Base-by-base conservation (phyloP, 2,888 invertebrate species). In the Leptogaster cylindrica region DNA sequence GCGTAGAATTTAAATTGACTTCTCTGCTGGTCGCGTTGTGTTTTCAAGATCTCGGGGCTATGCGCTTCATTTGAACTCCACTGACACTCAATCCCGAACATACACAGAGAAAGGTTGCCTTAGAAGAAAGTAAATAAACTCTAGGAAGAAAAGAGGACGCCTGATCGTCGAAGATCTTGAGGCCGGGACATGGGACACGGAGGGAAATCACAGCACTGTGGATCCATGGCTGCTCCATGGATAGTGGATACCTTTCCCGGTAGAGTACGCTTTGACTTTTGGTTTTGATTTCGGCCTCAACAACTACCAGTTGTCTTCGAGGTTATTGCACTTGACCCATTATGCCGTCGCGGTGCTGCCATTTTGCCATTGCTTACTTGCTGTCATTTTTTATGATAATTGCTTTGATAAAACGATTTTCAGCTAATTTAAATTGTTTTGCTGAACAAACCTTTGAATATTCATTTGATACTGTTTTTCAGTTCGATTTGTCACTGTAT, bases 1-100 rank as follows among this genome's bases (percentile, higher is more conserved):
- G 52, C 33, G 52, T 52, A 52, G 52, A 52, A 52, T 52, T 52
- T 31, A 52, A 52, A 52, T 52, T 52, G 51, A 31, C 23, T 14
- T 52, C 16, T 52, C 23, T 8, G 46, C 46, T n/a, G 18, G 23
- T 6, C n/a, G 23, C 12, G 23, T 25, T 16, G 8, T 25, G n/a
- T 25, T 10, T 6, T 20, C 23, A 5, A n/a, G 20, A 20, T 46
- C 46, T 18, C 25, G 3, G 20, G 46, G 23, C 16, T 18, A 44
- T n/a, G n/a, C n/a, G n/a, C 46, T 20, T 46, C 20, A 23, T 5
- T 23, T 25, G 46, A 16, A 46, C 25, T n/a, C n/a, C n/a, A n/a
- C n/a, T n/a, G n/a, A n/a, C n/a, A n/a, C n/a, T n/a, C n/a, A n/a
- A n/a, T n/a, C n/a, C n/a, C n/a, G n/a, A n/a, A n/a, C n/a, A n/a